Base-by-base conservation (phyloP, 2,888 invertebrate genomes). In the Chironomus riparius region DNA sequence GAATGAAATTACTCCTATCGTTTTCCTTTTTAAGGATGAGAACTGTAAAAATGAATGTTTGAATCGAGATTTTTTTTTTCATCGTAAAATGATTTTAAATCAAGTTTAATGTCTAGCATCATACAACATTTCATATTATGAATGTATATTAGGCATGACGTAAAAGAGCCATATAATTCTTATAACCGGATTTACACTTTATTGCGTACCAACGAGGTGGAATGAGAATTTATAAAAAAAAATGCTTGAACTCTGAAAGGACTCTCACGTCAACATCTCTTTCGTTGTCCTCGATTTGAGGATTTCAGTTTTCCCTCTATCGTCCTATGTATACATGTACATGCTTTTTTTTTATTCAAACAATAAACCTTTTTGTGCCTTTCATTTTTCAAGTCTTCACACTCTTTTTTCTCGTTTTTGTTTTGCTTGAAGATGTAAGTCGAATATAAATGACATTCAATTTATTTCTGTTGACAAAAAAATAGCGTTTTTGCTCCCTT, bases 401-500 rank as follows among this genome's bases (percentile, higher is more conserved):
- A 56, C 56, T 56, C 56, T 56, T 56, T 56, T 56, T 18, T 56
- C 7, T 56, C 56, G n/a, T 15, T 56, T 56, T 56, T 56, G 56
- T 56, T 56, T 56, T 18, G 56, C 18, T 56, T 56, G 56, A 65
- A 65, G 65, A 65, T 65, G 65, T 65, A 65, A 65, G 65, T 65
- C 65, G 65, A 65, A 65, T 65, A 65, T 65, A 65, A 65, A 65
- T 65, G 65, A 65, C 65, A 65, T 65, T 65, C 65, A 65, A 65
- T 65, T 65, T 65, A 24, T 65, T 65, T 65, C 65, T 24, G 65
- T 65, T 65, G 65, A 65, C 65, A 24, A 65, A 65, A n/a, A 65
- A 65, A 65, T 65, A 21, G 65, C 65, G 24, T 65, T 65, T 65
- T 65, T 24, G 18, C 65, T 65, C 24, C 65, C 24, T 21, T 18